Conservation (phyloP, 2,113 vertebrate species). For the Panthera leo region DNA sequence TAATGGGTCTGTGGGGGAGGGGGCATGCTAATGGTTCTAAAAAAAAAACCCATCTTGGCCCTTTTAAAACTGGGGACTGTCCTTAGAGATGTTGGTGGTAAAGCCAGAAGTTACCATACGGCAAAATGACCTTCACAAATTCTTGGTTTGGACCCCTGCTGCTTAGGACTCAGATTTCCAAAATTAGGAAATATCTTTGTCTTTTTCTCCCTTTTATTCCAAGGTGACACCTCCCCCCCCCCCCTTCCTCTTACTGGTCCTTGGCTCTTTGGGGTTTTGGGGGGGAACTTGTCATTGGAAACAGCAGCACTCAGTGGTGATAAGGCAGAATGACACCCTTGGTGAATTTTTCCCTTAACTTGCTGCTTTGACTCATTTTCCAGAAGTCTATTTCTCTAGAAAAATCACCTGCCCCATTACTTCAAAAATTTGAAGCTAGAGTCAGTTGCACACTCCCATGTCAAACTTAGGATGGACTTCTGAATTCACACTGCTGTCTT, state of each 20-base stretch:
- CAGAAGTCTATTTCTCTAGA: neutral
- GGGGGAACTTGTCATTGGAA: slow-evolving; percentile 69
- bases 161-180: slow-evolving; percentile 63
- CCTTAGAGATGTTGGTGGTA: slow-evolving; percentile 81
- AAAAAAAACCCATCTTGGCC: slow-evolving; percentile 86
- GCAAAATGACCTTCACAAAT: slow-evolving; percentile 82
- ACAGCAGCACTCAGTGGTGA: slow-evolving; percentile 66
- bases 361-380: slow-evolving; percentile 14
- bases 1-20: slow-evolving; percentile 88
- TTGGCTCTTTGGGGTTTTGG: neutral
- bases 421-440: neutral
- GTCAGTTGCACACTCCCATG: neutral
- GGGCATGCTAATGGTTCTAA: slow-evolving; percentile 87
- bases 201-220: slow-evolving; percentile 63
- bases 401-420: neutral
- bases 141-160: slow-evolving; percentile 75
- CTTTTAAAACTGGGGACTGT: slow-evolving; percentile 77
- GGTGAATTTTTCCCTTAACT: slow-evolving; percentile 54
- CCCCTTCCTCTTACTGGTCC: neutral
- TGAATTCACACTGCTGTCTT: neutral
- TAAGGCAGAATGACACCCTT: slow-evolving; percentile 61
- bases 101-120: slow-evolving; percentile 82
- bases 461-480: neutral
- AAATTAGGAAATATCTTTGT: slow-evolving; percentile 66
- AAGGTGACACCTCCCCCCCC: neutral